Conservation (phyloP, 2,888 invertebrate genomes). For the Acrobasis suavella region DNA sequence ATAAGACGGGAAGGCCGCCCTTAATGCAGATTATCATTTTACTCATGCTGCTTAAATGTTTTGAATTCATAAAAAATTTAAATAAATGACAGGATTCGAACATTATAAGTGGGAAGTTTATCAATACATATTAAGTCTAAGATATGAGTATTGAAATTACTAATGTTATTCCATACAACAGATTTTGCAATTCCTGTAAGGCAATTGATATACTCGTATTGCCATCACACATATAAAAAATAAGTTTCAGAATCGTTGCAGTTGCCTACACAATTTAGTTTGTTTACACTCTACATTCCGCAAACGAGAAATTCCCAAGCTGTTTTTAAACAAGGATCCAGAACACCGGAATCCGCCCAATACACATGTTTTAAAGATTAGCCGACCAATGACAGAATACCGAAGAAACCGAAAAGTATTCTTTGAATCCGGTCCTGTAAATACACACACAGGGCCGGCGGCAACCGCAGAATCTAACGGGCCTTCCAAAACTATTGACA, state of each 20-base stretch:
- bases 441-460: constrained; percentile 67
- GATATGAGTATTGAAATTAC: no score
- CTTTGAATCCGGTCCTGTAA: constrained; percentile 67
- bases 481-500: constrained; percentile 81
- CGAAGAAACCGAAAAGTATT: constrained; percentile 75
- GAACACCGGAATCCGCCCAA: constrained; percentile 44
- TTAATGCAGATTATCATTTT: no score
- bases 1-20: no score
- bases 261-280: not conserved
- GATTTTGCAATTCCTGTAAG: no score
- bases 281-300: constrained; percentile 6
- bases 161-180: no score
- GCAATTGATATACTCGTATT: no score
- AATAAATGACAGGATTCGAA: no score
- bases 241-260: not conserved
- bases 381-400: constrained; percentile 53
- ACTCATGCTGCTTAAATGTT: no score
- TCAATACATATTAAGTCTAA: no score
- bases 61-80: no score
- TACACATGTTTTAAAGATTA: constrained; percentile 65
- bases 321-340: constrained; percentile 26
- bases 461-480: constrained; percentile 77
- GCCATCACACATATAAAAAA: no score
- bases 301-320: not conserved
- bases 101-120: no score